These are phyloP conservation scores for Syrphus vitripennis DNA, from an alignment of 2,888 invertebrate species.

Conservation along the genomic window DNA sequence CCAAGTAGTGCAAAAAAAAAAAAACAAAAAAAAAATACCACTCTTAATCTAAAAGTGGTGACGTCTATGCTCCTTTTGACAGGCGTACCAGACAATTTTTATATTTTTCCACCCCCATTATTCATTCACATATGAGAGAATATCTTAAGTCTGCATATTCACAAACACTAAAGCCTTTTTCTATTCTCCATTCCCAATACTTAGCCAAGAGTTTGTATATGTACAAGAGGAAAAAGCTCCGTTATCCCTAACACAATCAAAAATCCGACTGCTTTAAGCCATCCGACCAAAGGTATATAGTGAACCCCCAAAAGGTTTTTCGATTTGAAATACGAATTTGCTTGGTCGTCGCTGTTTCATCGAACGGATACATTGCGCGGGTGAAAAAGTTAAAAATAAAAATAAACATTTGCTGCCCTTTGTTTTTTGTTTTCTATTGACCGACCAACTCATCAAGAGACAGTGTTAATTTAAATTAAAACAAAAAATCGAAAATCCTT, in stretches of 20 bases:
- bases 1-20: not conserved
- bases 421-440: conserved; percentile 8
- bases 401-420: conserved; percentile 1
- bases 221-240: conserved; percentile 38
- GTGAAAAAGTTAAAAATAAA: conserved; percentile 44
- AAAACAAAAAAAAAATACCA: not conserved
- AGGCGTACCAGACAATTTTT: conserved; percentile 46
- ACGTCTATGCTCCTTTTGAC: conserved; percentile 61
- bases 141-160: not conserved
- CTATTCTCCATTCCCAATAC: conserved; percentile 18
- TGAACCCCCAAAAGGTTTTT: conserved; percentile 53
- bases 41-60: conserved; percentile 39
- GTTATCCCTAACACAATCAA: conserved; percentile 24
- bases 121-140: conserved; percentile 16
- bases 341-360: conserved; percentile 61
- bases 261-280: conserved; percentile 43
- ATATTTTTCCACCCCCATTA: conserved; percentile 28
- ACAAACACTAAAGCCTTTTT: not conserved
- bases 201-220: not conserved
- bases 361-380: conserved; percentile 69
- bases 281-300: conserved; percentile 58
- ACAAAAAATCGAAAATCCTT: not conserved
- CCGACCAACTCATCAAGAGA: not conserved
- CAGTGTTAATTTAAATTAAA: not conserved
- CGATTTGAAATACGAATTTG: conserved; percentile 52